Evolutionary conservation across 1,140 invertebrate species (phyloP).

Genomic region (Megalopta genalis): DNA sequence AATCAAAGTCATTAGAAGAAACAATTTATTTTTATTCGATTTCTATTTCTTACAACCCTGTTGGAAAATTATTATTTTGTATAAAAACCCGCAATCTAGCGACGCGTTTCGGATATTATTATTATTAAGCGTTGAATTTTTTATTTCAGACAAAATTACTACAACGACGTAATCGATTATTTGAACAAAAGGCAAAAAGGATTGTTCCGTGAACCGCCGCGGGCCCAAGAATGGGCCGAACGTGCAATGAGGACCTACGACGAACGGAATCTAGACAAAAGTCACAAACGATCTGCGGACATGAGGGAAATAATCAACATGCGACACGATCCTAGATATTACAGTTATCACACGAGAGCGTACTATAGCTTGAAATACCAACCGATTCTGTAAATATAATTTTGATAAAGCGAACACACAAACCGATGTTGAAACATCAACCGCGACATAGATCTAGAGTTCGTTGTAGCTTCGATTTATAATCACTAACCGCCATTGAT

Average conservation of each 20-base stretch:
- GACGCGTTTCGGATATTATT: neutral
- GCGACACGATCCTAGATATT: slow-evolving; percentile 70
- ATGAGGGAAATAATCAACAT: slow-evolving; percentile 74
- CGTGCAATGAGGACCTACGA: slow-evolving; percentile 86
- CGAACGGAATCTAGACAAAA: slow-evolving; percentile 75
- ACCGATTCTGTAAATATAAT: slow-evolving; percentile 71
- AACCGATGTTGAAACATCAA: neutral
- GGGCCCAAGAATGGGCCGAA: slow-evolving; percentile 90
- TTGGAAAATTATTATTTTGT: too few species aligned
- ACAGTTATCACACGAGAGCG: slow-evolving; percentile 78
- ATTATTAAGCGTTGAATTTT: neutral
- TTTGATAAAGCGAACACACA: neutral
- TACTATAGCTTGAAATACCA: slow-evolving; percentile 79
- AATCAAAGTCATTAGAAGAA: too few species aligned
- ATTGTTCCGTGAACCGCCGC: slow-evolving; percentile 84
- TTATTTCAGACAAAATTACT: slow-evolving; percentile 85
- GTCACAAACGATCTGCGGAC: slow-evolving; percentile 72
- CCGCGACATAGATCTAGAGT: neutral
- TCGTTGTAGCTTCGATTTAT: neutral
- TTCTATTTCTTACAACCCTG: too few species aligned
- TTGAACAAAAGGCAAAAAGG: slow-evolving; percentile 88
- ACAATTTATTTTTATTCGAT: too few species aligned
- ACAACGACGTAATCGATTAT: slow-evolving; percentile 90
- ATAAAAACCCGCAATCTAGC: too few species aligned
- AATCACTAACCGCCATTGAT: neutral